Evolutionary conservation across 2,113 vertebrate species (phyloP), one percentile per base, ranked within the genome.

Genomic region (Scophthalmus maximus): DNA sequence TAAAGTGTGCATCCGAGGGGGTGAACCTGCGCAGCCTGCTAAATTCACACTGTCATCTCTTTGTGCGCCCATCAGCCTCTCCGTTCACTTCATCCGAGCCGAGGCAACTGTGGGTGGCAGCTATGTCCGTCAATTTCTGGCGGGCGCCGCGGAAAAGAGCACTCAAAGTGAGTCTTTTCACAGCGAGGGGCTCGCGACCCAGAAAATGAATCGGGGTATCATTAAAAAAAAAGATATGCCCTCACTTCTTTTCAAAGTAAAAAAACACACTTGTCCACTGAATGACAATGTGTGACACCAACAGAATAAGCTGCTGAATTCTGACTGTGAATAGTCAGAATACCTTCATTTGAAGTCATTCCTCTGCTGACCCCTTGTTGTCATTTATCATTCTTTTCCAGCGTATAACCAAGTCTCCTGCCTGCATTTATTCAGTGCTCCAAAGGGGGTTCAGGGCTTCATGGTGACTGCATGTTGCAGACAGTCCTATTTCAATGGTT

Each of bases 401-500:
- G 42, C 34, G 51, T 26, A 17, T 49, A 53, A 49, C 40, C 42
- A 23, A 8, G 29, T 51, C 32, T 68, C 44, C 26, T 26, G 8
- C 8, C 9, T 38, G 20, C 26, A 49, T 51, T 38, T 1, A 47
- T n/a, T 9, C 67, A 26, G 3, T 0, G 8, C 20, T 44, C 44
- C n/a, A 38, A 67, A 12, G 42, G n/a, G 34, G 55, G 49, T 44
- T 10, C 5, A 18, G 29, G 65, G 56, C 53, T 78, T 85, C 52
- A 70, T 44, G 50, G 58, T 0, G 50, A 63, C 50, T 62, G 8
- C 38, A 71, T 44, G 36, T 50, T 17, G 40, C 66, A 15, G 76
- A 81, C 66, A 71, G 69, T 68, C 69, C 27, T 36, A 25, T 49
- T 67, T 52, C 78, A 67, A 6, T 42, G 57, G 26, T 56, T 70